Percentiles rank a stretch among this genome's conserved stretches.
These are phyloP conservation scores for Meganola albula DNA, from an alignment of 2,888 invertebrate species.

Conservation along the genomic window DNA sequence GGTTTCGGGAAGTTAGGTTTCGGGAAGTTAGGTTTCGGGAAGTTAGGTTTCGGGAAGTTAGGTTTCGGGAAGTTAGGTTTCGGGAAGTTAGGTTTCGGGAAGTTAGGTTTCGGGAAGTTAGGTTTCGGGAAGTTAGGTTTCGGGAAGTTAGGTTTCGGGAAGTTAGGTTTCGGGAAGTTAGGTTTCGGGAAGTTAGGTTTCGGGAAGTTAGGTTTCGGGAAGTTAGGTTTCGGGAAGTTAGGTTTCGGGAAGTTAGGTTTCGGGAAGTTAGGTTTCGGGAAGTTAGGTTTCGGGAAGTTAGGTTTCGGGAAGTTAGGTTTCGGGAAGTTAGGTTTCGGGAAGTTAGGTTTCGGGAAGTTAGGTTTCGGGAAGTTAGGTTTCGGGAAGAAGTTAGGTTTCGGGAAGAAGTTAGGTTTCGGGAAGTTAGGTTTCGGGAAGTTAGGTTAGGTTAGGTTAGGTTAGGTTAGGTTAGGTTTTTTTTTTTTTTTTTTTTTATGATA, in stretches of 20 bases:
- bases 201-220: conserved; percentile 11
- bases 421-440: conserved; percentile 15
- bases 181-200: not conserved
- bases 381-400: conserved; percentile 17
- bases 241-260: conserved; percentile 13
- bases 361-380: conserved; percentile 19
- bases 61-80: conserved; percentile 12
- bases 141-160: conserved; percentile 17
- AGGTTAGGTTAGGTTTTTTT: conserved; percentile 12
- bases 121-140: conserved; percentile 10
- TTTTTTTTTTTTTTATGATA: no score
- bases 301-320: conserved; percentile 20
- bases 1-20: conserved; percentile 9
- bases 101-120: conserved; percentile 18
- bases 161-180: conserved; percentile 18
- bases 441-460: conserved; percentile 19
- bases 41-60: conserved; percentile 11
- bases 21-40: conserved; percentile 8
- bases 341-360: conserved; percentile 13
- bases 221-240: conserved; percentile 17
- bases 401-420: conserved; percentile 9
- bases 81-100: conserved; percentile 7
- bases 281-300: conserved; percentile 19
- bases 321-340: conserved; percentile 13
- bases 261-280: conserved; percentile 16